Conservation (phyloP, 1,140 invertebrate species). For the Camponotus vicinus region DNA sequence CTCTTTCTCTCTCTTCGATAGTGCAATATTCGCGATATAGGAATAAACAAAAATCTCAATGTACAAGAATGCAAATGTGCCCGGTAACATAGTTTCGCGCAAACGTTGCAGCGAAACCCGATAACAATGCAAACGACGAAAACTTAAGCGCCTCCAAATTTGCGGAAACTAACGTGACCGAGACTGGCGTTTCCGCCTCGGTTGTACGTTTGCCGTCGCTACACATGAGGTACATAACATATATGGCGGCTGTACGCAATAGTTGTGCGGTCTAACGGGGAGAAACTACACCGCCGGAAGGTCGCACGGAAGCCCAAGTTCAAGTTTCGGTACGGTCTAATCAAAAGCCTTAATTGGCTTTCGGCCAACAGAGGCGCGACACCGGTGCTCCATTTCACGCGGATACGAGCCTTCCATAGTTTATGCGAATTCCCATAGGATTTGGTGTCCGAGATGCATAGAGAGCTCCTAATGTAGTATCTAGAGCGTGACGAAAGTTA, state of each 20-base stretch:
- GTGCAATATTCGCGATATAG: not conserved
- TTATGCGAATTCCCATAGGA: slow-evolving; percentile 24
- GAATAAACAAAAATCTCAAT: slow-evolving; percentile 13
- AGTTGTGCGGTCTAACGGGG: slow-evolving; percentile 40
- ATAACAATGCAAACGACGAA: slow-evolving; percentile 22
- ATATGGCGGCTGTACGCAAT: slow-evolving; percentile 28
- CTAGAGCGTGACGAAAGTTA: slow-evolving; percentile 10
- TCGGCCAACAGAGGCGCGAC: slow-evolving; percentile 62
- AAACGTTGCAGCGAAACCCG: slow-evolving; percentile 10
- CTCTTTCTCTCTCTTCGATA: not conserved
- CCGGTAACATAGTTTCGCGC: slow-evolving; percentile 4
- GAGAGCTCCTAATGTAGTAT: slow-evolving; percentile 38
- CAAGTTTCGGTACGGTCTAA: slow-evolving; percentile 66
- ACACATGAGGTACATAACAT: not conserved
- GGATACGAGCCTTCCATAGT: slow-evolving; percentile 49
- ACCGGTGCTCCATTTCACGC: slow-evolving; percentile 50
- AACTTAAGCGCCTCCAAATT: slow-evolving; percentile 64
- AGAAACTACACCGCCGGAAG: slow-evolving; percentile 56
- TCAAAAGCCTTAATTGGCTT: slow-evolving; percentile 75
- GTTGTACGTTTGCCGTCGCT: slow-evolving; percentile 46
- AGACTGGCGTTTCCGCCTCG: slow-evolving; percentile 10
- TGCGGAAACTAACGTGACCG: slow-evolving; percentile 33
- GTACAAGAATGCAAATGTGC: not conserved
- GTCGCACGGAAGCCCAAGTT: slow-evolving; percentile 58
- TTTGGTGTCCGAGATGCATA: slow-evolving; percentile 5